Conservation (phyloP, 2,888 invertebrate species). For the Agrilus cyanescens region DNA sequence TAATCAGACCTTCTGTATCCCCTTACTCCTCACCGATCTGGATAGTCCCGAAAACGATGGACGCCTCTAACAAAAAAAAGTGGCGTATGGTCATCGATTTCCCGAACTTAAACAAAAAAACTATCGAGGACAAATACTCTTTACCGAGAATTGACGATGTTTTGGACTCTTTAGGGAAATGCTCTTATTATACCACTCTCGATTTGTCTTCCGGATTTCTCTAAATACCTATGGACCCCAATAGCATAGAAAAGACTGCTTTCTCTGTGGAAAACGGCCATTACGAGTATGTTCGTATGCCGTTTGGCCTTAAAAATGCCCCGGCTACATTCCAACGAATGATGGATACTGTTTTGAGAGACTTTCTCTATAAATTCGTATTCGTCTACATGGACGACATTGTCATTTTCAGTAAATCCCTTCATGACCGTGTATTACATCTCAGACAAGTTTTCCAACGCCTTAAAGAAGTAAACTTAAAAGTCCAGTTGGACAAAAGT, state of each 20-base stretch:
- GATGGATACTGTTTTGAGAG: conserved; percentile 19
- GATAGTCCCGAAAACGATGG: conserved; percentile 27
- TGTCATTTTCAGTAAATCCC: conserved; percentile 18
- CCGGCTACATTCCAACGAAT: conserved; percentile 19
- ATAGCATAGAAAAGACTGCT: conserved; percentile 18
- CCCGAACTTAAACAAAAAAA: conserved; percentile 21
- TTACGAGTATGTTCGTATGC: conserved; percentile 19
- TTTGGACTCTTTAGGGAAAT: conserved; percentile 20
- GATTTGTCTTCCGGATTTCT: conserved; percentile 19
- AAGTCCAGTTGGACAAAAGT: conserved; percentile 18
- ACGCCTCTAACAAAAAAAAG: conserved; percentile 22
- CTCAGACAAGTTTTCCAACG: conserved; percentile 16
- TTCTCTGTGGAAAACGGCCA: conserved; percentile 17
- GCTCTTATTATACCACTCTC: conserved; percentile 18
- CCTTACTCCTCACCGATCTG: conserved; percentile 28
- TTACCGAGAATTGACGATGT: conserved; percentile 23
- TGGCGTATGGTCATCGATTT: conserved; percentile 23
- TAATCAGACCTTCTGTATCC: conserved; percentile 22
- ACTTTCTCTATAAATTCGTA: conserved; percentile 14
- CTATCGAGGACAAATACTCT: conserved; percentile 21
- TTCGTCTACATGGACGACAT: conserved; percentile 23
- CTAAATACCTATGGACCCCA: conserved; percentile 15
- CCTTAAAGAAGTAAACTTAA: conserved; percentile 15
- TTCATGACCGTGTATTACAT: conserved; percentile 16
- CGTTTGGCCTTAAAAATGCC: conserved; percentile 18